Evolutionary conservation across 2,797 vertebrate species (phyloP), one percentile per base, ranked within the genome.

Genomic region (Nannoperca australis): DNA sequence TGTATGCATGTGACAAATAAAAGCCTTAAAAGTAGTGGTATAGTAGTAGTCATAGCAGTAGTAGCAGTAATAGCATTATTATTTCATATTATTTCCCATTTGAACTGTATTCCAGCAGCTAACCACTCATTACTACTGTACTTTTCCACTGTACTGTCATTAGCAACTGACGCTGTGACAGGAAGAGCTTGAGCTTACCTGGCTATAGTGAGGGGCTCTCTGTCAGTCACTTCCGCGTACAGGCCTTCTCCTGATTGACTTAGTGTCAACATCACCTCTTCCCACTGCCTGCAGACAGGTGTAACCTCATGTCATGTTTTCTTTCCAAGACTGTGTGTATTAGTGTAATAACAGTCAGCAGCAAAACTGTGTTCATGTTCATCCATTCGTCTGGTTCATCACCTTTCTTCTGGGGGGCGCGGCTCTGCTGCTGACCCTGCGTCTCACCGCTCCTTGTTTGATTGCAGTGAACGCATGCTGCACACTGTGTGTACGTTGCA

Each of bases 201-300:
- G 45, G 55, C 44, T 70, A 4, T 0, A 64, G 56, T 2, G 7
- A 45, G 55, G 17, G 9, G 58, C 36, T 70, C 14, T 9, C 22
- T 68, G 65, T n/a, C 79, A 76, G 22, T 67, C 70, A 45, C 34
- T 60, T 2, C n/a, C n/a, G n/a, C n/a, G n/a, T n/a, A 22, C 44
- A 62, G 15, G 10, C 17, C 56, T 8, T 34, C 36, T 18, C 51
- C 32, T 17, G 71, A 45, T 50, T 65, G 63, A 59, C 76, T 38
- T 22, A 36, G 47, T 44, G 60, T 61, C 51, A 22, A 44, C 51
- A 67, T 60, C 36, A 9, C 63, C 24, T 30, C 67, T n/a, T 56
- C 36, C 20, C 62, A 1, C 59, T 3, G 54, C 79, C 63, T 36
- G 61, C 55, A 73, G 61, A 70, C 64, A 76, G 44, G 20, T 76